Conservation (phyloP, 2,113 vertebrate species). For the Crotalus viridis region DNA sequence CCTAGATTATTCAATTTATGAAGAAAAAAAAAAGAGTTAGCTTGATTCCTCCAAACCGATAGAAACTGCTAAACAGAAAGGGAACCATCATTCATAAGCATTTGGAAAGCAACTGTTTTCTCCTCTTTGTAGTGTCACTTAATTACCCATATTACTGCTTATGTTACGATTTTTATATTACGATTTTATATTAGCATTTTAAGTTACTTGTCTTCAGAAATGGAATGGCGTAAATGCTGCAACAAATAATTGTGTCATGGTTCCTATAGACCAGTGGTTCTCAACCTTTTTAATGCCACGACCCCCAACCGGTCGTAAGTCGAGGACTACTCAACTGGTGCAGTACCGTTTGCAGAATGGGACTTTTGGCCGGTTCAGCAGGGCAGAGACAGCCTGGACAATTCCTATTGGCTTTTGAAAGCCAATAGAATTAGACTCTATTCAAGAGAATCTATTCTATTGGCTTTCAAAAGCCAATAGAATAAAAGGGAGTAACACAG, state of each 20-base stretch:
- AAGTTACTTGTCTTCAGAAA: background rate
- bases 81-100: conserved; percentile 5
- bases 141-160: background rate
- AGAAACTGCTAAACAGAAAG: background rate
- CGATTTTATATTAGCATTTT: background rate
- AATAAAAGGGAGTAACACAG: no score
- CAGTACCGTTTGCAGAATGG: no score
- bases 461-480: no score
- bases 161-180: background rate
- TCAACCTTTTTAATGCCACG: no score
- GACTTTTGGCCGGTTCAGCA: no score
- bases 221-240: background rate
- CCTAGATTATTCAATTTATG: conserved; percentile 51
- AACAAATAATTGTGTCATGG: background rate
- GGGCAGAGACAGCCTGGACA: no score
- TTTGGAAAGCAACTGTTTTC: background rate
- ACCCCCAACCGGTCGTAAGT: no score
- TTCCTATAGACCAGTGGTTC: no score
- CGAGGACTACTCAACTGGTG: no score
- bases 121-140: background rate
- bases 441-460: no score
- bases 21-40: background rate
- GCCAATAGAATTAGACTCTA: no score
- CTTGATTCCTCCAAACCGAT: background rate
- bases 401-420: no score